Base-by-base conservation (phyloP, 2,113 vertebrate species). In the Parus major region DNA sequence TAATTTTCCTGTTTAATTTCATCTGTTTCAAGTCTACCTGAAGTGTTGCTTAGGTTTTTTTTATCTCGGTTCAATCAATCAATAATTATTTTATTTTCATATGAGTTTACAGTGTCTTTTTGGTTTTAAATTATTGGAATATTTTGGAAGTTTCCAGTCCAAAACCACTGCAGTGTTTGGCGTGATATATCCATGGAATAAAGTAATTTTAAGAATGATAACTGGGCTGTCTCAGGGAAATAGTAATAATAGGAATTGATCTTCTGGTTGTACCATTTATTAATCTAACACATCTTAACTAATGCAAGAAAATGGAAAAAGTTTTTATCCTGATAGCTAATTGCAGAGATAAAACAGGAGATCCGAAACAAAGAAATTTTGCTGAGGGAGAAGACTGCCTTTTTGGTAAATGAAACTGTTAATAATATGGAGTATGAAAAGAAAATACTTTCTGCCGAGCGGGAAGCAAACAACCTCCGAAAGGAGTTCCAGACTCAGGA, bases 341-440 rank as follows among this genome's bases (percentile, higher is more conserved):
- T 99, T 95, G 87, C 98, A 41, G 97, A 98, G 71, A 80, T 97
- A 93, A 99, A 99, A 59, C 98, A 99, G 91, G 96, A 97, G 55
- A 98, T 97, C 72, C 97, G 98, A 94, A 98, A 98, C 46, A 99
- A 97, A 95, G 98, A 98, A 66, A 91, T 18, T 36, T 41, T 98
- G 70, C 84, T 99, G 59, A 98, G 97, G 88, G 98, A 99, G 95
- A 98, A 98, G 96, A 97, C 97, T 82, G 96, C 97, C 50, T 98
- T 99, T 93, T 96, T 99, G 95, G 97, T 98, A 15, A 98, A 95
- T 33, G 98, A 99, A 97, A 97, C 94, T 56, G 97, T 98, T 33
- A 99, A 99, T 97, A 99, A 99, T 52, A 92, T 92, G 91, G 99
- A 99, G 41, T 98, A 95, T n/a, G 98, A 99, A 92, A 99, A 97